Percentiles rank a stretch among this genome's conserved stretches.
Conservation (phyloP, 2,888 invertebrate genomes). For the Acanthosepion pharaonis region DNA sequence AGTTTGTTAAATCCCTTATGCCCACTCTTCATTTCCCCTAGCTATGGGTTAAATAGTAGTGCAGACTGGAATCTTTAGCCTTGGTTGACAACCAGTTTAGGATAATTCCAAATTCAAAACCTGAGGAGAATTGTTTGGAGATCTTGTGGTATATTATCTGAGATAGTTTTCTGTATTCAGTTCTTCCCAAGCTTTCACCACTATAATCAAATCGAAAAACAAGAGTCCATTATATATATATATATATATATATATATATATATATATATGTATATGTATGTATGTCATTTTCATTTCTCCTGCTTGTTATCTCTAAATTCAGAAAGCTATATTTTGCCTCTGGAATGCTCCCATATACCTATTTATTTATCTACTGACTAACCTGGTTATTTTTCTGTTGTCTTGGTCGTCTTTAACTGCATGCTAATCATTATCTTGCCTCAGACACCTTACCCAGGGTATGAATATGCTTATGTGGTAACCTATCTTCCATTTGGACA, state of each 20-base stretch:
- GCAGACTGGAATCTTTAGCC: no score
- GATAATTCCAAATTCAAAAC: no score
- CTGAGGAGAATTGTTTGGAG: no score
- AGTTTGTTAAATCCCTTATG: no score
- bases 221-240: no score
- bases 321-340: not conserved
- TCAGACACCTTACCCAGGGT: not conserved
- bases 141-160: no score
- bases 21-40: no score
- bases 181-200: no score
- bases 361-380: not conserved
- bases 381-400: not conserved
- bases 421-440: not conserved
- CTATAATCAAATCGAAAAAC: no score
- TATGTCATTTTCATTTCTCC: not conserved
- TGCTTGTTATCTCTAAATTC: not conserved
- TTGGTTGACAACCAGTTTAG: no score
- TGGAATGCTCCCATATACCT: not conserved
- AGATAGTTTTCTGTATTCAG: no score
- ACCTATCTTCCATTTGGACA: not conserved
- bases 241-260: not conserved
- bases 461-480: not conserved
- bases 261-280: not conserved
- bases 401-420: not conserved
- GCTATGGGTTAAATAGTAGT: no score